Evolutionary conservation across 2,888 invertebrate genomes (phyloP).

Genomic region (Parelbella ahira): DNA sequence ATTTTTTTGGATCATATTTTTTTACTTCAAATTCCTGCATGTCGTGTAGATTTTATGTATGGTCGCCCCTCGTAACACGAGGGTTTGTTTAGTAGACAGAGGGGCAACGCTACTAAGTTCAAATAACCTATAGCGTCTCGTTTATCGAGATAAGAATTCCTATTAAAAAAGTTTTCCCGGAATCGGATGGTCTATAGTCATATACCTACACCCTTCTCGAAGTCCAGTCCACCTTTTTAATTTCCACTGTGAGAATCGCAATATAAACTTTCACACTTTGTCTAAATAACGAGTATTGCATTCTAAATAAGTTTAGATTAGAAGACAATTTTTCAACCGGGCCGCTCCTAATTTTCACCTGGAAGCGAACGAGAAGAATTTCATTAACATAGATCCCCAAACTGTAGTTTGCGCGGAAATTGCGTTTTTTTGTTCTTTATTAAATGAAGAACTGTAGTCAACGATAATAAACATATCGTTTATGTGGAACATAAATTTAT

Average conservation of each 20-base stretch:
- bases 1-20: no score
- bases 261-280: constrained; percentile 24
- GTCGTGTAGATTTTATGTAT: no score
- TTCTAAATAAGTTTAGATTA: constrained; percentile 23
- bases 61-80: constrained; percentile 34
- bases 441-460: no score
- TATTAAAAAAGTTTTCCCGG: constrained; percentile 58
- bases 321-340: constrained; percentile 15
- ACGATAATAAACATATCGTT: no score
- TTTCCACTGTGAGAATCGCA: constrained; percentile 21
- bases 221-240: constrained; percentile 20
- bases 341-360: constrained; percentile 16
- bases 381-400: no score
- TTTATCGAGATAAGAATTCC: constrained; percentile 52
- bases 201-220: constrained; percentile 22
- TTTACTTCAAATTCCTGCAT: no score
- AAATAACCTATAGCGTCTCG: constrained; percentile 50
- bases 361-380: constrained; percentile 3
- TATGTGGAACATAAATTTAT: no score
- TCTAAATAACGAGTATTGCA: constrained; percentile 26
- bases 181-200: constrained; percentile 33
- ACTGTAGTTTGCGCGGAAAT: no score
- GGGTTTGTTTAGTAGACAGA: constrained; percentile 55
- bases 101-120: constrained; percentile 43
- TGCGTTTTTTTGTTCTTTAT: no score